Evolutionary conservation across 2,113 vertebrate genomes (phyloP).

Genomic region (Girardinichthys multiradiatus): DNA sequence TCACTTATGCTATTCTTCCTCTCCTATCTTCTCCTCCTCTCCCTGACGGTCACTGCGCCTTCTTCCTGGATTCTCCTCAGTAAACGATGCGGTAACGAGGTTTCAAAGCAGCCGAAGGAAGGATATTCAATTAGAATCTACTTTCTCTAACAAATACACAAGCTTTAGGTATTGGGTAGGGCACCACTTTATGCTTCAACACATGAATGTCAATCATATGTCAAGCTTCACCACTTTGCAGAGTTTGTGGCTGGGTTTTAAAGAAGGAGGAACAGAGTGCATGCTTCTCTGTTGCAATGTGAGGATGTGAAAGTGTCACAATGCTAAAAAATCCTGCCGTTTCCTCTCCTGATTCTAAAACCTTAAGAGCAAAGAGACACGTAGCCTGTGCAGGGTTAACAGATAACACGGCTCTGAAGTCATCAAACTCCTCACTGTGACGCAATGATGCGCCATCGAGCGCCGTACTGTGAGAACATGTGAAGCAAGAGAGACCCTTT

Average conservation of each 20-base stretch:
- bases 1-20: conserved; percentile 1
- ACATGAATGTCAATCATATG: conserved; percentile 10
- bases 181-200: conserved; percentile 21
- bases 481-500: conserved; percentile 46
- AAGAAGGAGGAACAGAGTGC: not conserved
- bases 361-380: not conserved
- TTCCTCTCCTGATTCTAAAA: not conserved
- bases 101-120: conserved; percentile 43
- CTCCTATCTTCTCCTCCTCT: not conserved
- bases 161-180: conserved; percentile 27
- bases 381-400: not conserved
- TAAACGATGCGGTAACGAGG: conserved; percentile 43
- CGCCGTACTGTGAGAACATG: conserved; percentile 46
- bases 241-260: not conserved
- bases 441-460: conserved; percentile 35
- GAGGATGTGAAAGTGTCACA: conserved; percentile 3
- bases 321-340: not conserved
- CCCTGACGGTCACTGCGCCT: conserved; percentile 19
- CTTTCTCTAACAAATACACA: conserved; percentile 37
- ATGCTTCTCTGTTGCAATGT: not conserved
- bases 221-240: not conserved
- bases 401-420: conserved; percentile 9
- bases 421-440: conserved; percentile 3
- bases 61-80: conserved; percentile 35
- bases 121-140: conserved; percentile 50